Evolutionary conservation across 1,140 invertebrate genomes (phyloP).

Genomic region (Drosophila novamexicana): DNA sequence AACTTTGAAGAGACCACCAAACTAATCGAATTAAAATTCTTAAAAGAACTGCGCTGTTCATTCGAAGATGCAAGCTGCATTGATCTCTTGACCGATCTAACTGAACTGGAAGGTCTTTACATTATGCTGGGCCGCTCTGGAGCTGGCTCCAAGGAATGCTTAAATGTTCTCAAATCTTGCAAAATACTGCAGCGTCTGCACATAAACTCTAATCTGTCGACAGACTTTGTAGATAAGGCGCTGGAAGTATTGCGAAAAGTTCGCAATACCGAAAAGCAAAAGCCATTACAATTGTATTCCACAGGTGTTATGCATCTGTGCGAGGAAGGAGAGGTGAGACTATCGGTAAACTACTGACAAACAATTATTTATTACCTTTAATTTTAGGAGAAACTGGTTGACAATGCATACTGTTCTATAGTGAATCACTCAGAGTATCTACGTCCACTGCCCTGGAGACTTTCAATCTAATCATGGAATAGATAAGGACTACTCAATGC

Average conservation of each 20-base stretch:
- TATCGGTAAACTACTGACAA: neutral
- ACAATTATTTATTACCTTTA: neutral
- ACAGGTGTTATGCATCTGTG: constrained; percentile 19
- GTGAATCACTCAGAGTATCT: constrained; percentile 5
- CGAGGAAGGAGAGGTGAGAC: constrained; percentile 12
- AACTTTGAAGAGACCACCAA: constrained; percentile 15
- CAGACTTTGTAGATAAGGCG: constrained; percentile 9
- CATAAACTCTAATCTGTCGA: constrained; percentile 16
- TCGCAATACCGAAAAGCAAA: constrained; percentile 10
- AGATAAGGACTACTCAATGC: neutral
- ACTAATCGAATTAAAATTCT: neutral
- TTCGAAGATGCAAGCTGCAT: constrained; percentile 29
- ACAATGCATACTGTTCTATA: constrained; percentile 12
- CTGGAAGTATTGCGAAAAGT: constrained; percentile 8
- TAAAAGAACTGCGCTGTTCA: constrained; percentile 8
- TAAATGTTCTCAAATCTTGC: constrained; percentile 12
- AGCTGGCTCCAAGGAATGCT: constrained; percentile 6
- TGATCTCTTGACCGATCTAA: constrained; percentile 19
- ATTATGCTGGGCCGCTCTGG: constrained; percentile 5
- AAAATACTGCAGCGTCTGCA: constrained; percentile 13
- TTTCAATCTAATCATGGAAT: neutral
- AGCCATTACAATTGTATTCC: constrained; percentile 20
- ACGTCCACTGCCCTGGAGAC: constrained; percentile 8
- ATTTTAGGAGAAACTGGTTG: constrained; percentile 19
- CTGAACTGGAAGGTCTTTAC: constrained; percentile 24